Conservation (phyloP, 1,140 invertebrate genomes). For the Melipona quadrifasciata region DNA sequence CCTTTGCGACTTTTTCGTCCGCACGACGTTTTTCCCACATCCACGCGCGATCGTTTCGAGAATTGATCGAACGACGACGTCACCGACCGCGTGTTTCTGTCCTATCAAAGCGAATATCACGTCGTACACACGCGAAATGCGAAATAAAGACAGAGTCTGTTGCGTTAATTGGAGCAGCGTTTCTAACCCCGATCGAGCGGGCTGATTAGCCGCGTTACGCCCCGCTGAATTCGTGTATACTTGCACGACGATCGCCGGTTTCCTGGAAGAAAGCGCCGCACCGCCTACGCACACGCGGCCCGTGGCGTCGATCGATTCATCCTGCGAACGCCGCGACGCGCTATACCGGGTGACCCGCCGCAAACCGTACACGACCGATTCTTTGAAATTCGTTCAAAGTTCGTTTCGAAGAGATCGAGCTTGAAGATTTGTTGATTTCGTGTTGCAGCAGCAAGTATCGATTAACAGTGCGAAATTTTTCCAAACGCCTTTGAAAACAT, state of each 20-base stretch:
- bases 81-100: neutral
- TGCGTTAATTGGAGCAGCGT: constrained; percentile 1
- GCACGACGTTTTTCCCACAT: neutral
- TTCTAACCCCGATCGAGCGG: constrained; percentile 1
- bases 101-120: neutral
- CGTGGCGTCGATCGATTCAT: constrained; percentile 52
- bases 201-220: constrained; percentile 15
- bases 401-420: no score
- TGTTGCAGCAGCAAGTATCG: no score
- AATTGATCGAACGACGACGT: constrained; percentile 1
- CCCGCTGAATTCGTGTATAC: constrained; percentile 1
- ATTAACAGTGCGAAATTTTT: no score
- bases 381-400: no score
- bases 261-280: constrained; percentile 46
- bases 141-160: neutral
- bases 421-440: no score
- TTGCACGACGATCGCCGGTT: constrained; percentile 29
- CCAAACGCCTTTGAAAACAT: no score
- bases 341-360: constrained; percentile 15
- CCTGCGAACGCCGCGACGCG: neutral
- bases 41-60: neutral
- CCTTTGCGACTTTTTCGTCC: no score
- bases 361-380: no score
- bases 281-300: constrained; percentile 21
- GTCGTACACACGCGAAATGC: no score